Conservation (phyloP, 2,888 invertebrate genomes). For the Tenthredo livida region DNA sequence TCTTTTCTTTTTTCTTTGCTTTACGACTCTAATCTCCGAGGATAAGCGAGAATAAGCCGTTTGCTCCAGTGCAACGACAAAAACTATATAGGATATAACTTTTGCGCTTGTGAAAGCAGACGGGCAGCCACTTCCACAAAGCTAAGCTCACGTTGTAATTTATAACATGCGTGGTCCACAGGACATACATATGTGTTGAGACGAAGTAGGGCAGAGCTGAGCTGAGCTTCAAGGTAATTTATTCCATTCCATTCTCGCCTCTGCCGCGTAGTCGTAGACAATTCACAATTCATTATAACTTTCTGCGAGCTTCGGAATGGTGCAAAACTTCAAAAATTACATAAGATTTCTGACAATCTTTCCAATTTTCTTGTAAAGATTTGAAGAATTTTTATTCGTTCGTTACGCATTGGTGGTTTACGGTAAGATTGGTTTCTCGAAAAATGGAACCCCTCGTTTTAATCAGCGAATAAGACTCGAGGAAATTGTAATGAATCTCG, state of each 20-base stretch:
- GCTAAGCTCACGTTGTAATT: conserved; percentile 11
- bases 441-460: background rate
- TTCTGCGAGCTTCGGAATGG: background rate
- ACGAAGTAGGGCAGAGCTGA: background rate
- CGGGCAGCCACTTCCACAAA: background rate
- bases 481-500: background rate
- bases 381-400: background rate
- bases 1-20: background rate
- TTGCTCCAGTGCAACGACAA: background rate
- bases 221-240: background rate
- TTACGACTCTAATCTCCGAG: conserved; percentile 16
- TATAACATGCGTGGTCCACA: conserved; percentile 7
- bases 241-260: background rate
- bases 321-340: background rate
- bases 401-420: background rate
- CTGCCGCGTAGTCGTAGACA: background rate
- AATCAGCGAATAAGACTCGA: conserved; percentile 5
- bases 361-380: background rate
- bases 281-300: background rate
- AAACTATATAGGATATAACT: conserved; percentile 34
- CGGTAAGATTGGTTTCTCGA: background rate
- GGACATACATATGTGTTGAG: background rate
- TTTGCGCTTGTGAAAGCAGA: conserved; percentile 22
- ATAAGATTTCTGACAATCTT: background rate
- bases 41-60: conserved; percentile 41